Conservation (phyloP, 2,113 vertebrate species). For the Circaetus gallicus region DNA sequence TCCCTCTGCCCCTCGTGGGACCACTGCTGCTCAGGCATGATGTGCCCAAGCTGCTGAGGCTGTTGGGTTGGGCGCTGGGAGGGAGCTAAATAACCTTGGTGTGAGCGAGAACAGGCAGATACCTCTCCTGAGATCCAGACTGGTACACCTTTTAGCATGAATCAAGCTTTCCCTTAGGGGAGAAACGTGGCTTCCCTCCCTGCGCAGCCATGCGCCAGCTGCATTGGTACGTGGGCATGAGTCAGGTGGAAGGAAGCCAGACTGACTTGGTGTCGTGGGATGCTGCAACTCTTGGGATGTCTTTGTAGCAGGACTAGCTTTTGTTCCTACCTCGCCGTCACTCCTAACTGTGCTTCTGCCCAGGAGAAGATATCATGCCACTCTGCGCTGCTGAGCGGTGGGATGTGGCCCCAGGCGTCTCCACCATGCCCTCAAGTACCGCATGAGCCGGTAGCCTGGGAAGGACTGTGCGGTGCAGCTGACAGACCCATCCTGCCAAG, state of each 20-base stretch:
- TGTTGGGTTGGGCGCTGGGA: not conserved
- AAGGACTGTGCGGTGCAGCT: not conserved
- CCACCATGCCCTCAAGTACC: rapidly evolving
- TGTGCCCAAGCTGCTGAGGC: not conserved
- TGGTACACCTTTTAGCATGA: not conserved
- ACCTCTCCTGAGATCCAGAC: not conserved
- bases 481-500: not conserved
- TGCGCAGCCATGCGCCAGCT: not conserved
- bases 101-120: not conserved
- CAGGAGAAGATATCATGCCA: not conserved
- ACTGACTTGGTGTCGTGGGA: too few relatives aligned
- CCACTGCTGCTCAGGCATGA: not conserved
- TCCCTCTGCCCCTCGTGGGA: not conserved
- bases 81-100: not conserved
- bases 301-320: not conserved
- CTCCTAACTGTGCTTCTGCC: not conserved
- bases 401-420: not conserved
- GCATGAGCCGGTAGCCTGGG: not conserved
- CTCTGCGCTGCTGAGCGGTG: not conserved
- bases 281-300: not conserved
- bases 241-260: too few relatives aligned
- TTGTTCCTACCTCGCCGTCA: not conserved
- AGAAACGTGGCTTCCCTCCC: not conserved
- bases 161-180: not conserved
- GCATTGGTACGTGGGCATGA: not conserved